These are phyloP conservation scores for Pharmacophagus antenor DNA, from an alignment of 2,888 invertebrate species.

Conservation along the genomic window DNA sequence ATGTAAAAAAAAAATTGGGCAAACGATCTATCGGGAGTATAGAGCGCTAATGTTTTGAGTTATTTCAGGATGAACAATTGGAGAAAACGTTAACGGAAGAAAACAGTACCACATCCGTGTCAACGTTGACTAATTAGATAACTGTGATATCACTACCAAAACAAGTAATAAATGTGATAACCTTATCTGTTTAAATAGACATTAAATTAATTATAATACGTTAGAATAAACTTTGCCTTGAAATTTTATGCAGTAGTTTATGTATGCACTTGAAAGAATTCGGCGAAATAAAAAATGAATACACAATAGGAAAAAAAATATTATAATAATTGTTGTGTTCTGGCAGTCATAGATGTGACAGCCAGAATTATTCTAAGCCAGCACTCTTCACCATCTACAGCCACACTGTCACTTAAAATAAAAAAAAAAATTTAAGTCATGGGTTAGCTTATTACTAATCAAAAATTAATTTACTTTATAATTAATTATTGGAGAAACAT, in stretches of 20 bases:
- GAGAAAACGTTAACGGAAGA: background rate
- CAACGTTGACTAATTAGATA: conserved; percentile 24
- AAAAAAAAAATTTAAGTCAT: too few relatives aligned
- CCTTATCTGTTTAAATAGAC: conserved; percentile 18
- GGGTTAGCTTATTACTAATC: too few relatives aligned
- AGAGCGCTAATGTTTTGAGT: background rate
- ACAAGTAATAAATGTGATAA: conserved; percentile 15
- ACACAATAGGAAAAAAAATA: background rate
- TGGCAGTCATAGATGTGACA: too few relatives aligned
- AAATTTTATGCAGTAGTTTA: background rate
- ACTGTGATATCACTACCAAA: conserved; percentile 17
- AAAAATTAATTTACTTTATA: too few relatives aligned
- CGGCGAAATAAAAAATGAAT: too few relatives aligned
- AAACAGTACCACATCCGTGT: conserved; percentile 13
- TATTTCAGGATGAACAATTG: background rate
- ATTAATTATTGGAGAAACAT: too few relatives aligned
- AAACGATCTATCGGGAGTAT: too few relatives aligned
- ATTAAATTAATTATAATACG: conserved; percentile 2
- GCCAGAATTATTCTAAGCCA: too few relatives aligned
- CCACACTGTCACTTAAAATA: too few relatives aligned
- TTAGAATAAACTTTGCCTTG: background rate
- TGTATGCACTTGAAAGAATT: background rate
- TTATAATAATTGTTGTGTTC: background rate
- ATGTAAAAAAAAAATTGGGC: background rate
- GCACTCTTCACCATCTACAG: too few relatives aligned